phyloP scores from a whole-genome alignment of 2,797 vertebrate genomes.

The Alcedo quadribrachys region DNA sequence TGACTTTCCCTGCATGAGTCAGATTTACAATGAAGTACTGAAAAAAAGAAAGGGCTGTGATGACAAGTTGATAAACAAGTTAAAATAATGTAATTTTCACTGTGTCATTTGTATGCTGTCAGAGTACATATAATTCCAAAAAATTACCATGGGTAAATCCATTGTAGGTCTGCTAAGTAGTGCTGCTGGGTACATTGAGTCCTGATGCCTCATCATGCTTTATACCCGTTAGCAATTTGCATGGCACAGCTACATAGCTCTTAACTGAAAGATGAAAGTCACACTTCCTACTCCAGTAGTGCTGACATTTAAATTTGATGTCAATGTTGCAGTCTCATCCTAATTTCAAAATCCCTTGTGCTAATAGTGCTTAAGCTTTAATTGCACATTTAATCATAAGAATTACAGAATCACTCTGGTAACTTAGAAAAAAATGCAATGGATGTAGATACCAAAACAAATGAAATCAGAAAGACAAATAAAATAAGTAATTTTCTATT shows the following conservation, averaged over 20 bases:
- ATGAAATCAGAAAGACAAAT: background rate
- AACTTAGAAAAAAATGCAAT: background rate
- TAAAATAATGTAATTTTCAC: constrained; percentile 43
- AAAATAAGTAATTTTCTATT: background rate
- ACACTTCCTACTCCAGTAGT: background rate
- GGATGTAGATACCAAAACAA: background rate
- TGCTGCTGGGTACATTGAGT: background rate
- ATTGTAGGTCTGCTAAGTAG: background rate
- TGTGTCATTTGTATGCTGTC: background rate
- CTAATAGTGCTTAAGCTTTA: constrained; percentile 37
- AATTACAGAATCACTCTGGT: background rate
- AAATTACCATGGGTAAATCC: constrained; percentile 34
- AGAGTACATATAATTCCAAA: constrained; percentile 1
- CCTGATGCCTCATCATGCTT: background rate
- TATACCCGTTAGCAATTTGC: background rate
- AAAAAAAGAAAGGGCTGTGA: background rate
- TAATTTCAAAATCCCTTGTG: constrained; percentile 7
- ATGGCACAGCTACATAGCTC: background rate
- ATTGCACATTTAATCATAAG: constrained; percentile 53
- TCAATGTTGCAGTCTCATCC: background rate
- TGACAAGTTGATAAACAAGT: constrained; percentile 60
- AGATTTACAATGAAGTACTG: constrained; percentile 21
- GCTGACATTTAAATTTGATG: background rate
- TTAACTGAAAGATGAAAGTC: background rate
- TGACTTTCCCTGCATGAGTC: constrained; percentile 5